Conservation (phyloP, 1,140 invertebrate species). For the Pseudomyrmex sp. region DNA sequence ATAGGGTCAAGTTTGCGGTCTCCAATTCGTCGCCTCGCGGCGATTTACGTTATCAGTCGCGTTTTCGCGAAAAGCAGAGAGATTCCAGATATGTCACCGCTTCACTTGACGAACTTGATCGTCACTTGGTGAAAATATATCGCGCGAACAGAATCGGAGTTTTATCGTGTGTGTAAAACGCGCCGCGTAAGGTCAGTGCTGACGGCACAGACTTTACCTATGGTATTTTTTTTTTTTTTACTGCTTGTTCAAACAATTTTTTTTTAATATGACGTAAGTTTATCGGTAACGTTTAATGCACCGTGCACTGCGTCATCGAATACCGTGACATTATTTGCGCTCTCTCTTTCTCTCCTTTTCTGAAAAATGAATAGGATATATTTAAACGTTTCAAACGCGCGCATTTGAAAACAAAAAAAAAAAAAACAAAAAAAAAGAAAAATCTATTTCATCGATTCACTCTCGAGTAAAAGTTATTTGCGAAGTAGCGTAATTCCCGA, state of each 20-base stretch:
- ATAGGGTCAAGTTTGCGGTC: conserved; percentile 73
- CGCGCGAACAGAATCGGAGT: conserved; percentile 45
- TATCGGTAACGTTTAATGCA: conserved; percentile 40
- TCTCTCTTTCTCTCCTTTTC: too few species aligned
- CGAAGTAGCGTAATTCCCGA: too few species aligned
- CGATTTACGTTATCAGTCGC: background rate
- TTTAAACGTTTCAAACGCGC: background rate
- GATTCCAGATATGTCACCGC: too few species aligned
- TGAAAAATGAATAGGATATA: background rate
- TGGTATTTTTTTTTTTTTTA: conserved; percentile 46
- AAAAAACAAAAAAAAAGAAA: too few species aligned
- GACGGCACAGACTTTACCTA: conserved; percentile 57
- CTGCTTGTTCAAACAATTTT: conserved; percentile 36
- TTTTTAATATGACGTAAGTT: conserved; percentile 58
- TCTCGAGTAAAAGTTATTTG: background rate
- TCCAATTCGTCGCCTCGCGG: too few species aligned
- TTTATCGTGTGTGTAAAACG: conserved; percentile 38
- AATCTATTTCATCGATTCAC: conserved; percentile 2
- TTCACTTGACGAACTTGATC: background rate
- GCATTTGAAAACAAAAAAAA: background rate
- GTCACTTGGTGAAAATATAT: conserved; percentile 33
- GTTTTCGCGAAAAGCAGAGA: background rate
- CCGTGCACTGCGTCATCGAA: conserved; percentile 50
- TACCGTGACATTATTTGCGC: conserved; percentile 48
- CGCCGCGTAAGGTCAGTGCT: conserved; percentile 48